These are phyloP conservation scores for Eutrigla gurnardus DNA, from an alignment of 2,797 vertebrate genomes.

Conservation along the genomic window DNA sequence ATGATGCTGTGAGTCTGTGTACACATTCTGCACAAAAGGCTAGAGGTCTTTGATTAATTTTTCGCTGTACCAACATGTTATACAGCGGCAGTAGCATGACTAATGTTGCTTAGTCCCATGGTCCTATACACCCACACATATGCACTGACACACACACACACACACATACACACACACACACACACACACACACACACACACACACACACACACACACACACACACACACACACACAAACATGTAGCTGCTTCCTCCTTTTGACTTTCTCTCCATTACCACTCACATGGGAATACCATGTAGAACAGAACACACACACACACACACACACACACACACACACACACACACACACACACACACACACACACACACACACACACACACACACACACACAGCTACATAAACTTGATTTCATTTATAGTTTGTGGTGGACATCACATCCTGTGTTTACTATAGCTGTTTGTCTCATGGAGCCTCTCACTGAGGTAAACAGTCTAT, in stretches of 20 bases:
- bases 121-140: constrained; percentile 44
- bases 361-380: constrained; percentile 5
- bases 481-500: constrained; percentile 54
- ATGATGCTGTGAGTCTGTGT: constrained; percentile 3
- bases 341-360: neutral
- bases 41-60: constrained; percentile 28
- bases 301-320: neutral
- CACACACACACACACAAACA: constrained; percentile 19
- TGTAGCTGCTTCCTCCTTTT: constrained; percentile 35
- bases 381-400: neutral
- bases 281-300: constrained; percentile 12
- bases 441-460: constrained; percentile 72
- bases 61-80: constrained; percentile 27
- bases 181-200: neutral
- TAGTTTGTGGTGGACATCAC: constrained; percentile 49
- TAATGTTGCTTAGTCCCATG: constrained; percentile 44
- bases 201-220: constrained; percentile 14
- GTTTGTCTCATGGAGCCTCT: constrained; percentile 61
- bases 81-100: constrained; percentile 45
- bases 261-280: constrained; percentile 16
- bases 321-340: neutral
- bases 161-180: constrained; percentile 7
- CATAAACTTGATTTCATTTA: constrained; percentile 45
- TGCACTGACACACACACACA: constrained; percentile 16
- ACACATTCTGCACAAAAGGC: constrained; percentile 21